Percentiles rank a stretch among this genome's conserved stretches.
Evolutionary conservation across 2,113 vertebrate genomes (phyloP).

Genomic region (Agapornis roseicollis): DNA sequence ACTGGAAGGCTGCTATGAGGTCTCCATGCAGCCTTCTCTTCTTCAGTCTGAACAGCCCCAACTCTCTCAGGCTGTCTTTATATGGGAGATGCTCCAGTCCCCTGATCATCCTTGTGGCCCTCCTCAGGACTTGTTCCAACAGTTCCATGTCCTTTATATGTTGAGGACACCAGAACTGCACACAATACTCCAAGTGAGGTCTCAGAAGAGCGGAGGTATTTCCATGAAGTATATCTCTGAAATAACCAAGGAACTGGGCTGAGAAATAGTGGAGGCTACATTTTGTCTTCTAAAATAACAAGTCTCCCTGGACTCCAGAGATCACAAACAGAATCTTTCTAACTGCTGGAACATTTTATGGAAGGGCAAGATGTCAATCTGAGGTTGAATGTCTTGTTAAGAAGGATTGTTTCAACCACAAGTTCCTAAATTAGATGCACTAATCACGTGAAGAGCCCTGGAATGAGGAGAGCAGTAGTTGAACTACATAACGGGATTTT

Average conservation of each 20-base stretch:
- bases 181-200: too few species aligned
- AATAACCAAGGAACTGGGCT: background rate
- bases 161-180: too few species aligned
- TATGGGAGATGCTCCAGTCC: too few species aligned
- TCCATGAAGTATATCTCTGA: background rate
- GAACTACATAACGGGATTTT: constrained; percentile 10
- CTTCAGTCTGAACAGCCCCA: too few species aligned
- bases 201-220: too few species aligned
- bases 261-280: background rate
- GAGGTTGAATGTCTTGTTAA: background rate
- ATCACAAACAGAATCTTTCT: background rate
- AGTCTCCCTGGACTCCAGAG: background rate
- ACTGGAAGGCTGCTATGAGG: too few species aligned
- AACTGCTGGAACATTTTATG: background rate
- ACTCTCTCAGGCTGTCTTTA: too few species aligned
- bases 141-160: too few species aligned
- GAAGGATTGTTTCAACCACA: background rate
- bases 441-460: background rate
- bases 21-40: too few species aligned
- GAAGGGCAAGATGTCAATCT: background rate
- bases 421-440: background rate
- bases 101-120: too few species aligned
- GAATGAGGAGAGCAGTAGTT: background rate
- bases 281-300: constrained; percentile 1
- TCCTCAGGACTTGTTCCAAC: too few species aligned